Conservation (phyloP, 2,113 vertebrate species). For the Eulacestoma nigropectus region DNA sequence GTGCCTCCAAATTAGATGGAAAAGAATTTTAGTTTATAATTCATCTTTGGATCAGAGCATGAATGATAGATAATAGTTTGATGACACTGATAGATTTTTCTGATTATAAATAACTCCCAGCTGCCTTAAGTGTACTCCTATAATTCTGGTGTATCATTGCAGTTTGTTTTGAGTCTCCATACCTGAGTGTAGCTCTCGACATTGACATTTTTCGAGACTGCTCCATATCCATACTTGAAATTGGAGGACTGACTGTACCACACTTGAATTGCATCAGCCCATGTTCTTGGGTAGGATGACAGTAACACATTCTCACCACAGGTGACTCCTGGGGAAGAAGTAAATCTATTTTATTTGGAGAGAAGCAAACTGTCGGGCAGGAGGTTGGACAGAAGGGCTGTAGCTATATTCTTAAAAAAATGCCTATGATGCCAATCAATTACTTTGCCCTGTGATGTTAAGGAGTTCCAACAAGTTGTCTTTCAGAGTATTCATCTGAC, state of each 20-base stretch:
- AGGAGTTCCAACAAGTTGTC: neutral
- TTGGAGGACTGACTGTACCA: constrained; percentile 8
- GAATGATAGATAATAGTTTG: neutral
- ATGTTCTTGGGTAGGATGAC: neutral
- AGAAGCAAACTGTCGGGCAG: neutral
- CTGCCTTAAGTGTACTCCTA: neutral
- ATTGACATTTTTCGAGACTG: neutral
- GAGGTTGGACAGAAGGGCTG: neutral
- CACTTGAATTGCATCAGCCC: constrained; percentile 20
- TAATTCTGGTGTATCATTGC: neutral
- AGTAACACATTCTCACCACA: constrained; percentile 32
- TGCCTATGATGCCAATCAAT: accelerated
- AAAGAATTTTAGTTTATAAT: neutral
- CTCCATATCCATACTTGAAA: constrained; percentile 34
- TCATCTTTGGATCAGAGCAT: neutral
- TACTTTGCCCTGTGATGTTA: neutral
- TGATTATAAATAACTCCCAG: neutral
- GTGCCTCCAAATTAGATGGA: neutral
- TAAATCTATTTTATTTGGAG: neutral
- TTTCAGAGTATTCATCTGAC: neutral
- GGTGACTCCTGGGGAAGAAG: neutral
- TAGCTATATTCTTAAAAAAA: neutral
- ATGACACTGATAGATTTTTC: neutral
- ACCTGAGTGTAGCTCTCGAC: constrained; percentile 30
- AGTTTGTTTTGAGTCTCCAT: neutral